phyloP scores from a whole-genome alignment of 2,797 vertebrate genomes.

The Vireo griseus region DNA sequence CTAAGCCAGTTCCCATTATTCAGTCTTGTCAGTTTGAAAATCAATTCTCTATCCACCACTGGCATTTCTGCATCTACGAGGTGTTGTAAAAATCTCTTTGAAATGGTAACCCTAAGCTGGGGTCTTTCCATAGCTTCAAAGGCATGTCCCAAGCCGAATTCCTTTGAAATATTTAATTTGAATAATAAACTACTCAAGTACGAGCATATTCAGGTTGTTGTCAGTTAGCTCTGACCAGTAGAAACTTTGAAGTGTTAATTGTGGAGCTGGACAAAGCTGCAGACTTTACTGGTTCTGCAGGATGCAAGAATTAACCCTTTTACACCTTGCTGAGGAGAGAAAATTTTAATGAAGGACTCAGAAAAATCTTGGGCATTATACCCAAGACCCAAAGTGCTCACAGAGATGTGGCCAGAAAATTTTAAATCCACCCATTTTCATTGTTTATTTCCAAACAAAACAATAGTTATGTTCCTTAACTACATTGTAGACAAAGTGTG shows the following conservation, averaged over 20 bases:
- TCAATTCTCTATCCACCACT: background rate
- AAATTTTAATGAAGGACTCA: background rate
- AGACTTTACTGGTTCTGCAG: background rate
- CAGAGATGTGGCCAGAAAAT: background rate
- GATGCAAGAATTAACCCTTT: constrained; percentile 15
- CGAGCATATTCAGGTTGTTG: constrained; percentile 17
- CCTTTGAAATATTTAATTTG: constrained; percentile 51
- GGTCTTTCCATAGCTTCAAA: constrained; percentile 28
- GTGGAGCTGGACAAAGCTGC: background rate
- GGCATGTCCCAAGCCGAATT: background rate
- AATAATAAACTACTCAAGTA: constrained; percentile 36
- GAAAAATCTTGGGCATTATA: background rate
- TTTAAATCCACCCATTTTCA: background rate
- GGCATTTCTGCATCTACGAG: background rate
- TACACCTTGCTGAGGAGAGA: background rate
- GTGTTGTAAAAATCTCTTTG: constrained; percentile 32
- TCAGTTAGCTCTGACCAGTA: constrained; percentile 31
- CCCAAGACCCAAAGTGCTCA: background rate
- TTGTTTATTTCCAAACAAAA: background rate
- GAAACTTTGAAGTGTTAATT: constrained; percentile 56
- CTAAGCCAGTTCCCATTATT: background rate
- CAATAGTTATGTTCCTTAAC: background rate
- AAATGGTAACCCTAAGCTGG: constrained; percentile 1
- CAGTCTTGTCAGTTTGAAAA: background rate
- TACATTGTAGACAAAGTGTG: background rate